phyloP scores from a whole-genome alignment of 2,113 vertebrate species.

The Serilophus lunatus region DNA sequence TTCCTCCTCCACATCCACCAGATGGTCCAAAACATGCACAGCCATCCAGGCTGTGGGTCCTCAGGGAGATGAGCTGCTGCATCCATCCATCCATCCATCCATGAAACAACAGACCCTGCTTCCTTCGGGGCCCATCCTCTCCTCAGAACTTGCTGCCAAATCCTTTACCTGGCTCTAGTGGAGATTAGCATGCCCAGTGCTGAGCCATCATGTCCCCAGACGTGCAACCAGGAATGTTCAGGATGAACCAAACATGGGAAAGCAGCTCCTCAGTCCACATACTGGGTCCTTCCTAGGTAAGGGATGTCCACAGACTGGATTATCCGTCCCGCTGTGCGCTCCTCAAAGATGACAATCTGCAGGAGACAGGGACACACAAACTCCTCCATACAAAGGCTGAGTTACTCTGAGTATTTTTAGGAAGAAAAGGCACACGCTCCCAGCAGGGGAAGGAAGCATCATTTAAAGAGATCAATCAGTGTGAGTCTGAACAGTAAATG shows the following conservation, averaged over 20 bases:
- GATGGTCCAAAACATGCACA: not conserved
- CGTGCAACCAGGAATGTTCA: slow-evolving; percentile 13
- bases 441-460: not conserved
- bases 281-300: slow-evolving; percentile 82
- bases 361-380: not conserved
- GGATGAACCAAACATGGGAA: not conserved
- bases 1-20: not conserved
- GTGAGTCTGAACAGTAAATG: not conserved
- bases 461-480: not conserved
- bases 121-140: not conserved
- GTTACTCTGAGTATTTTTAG: no score
- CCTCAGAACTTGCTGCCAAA: not conserved
- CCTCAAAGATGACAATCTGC: slow-evolving; percentile 90
- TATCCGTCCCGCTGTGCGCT: slow-evolving; percentile 79
- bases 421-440: not conserved
- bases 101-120: not conserved
- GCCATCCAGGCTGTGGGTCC: not conserved
- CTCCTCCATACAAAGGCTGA: not conserved
- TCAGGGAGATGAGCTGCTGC: not conserved
- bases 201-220: not conserved
- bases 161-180: not conserved
- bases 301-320: slow-evolving; percentile 82
- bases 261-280: slow-evolving; percentile 63
- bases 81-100: not conserved
- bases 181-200: not conserved